phyloP scores from a whole-genome alignment of 1,140 invertebrate genomes.

The Rhynchophorus ferrugineus region DNA sequence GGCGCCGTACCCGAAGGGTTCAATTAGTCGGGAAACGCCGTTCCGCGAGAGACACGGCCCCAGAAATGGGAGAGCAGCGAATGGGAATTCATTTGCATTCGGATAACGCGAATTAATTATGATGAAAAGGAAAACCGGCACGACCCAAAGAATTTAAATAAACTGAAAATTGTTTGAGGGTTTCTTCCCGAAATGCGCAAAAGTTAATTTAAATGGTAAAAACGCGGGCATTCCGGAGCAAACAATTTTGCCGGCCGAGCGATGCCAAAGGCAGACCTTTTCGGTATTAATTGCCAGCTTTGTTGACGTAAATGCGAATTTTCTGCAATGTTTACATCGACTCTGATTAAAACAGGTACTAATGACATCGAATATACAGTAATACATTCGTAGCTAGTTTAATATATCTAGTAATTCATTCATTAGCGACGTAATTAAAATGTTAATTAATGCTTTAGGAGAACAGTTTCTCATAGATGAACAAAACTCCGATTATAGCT shows the following conservation, averaged over 20 bases:
- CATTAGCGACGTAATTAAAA: too few species aligned
- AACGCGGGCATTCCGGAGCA: background rate
- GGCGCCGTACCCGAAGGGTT: constrained; percentile 3
- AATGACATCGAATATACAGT: too few species aligned
- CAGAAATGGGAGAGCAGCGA: background rate
- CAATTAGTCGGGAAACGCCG: constrained; percentile 2
- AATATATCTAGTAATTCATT: too few species aligned
- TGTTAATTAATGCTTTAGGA: too few species aligned
- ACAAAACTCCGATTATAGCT: too few species aligned
- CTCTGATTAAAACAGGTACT: background rate
- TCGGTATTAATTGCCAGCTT: background rate
- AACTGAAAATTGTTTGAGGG: constrained; percentile 6
- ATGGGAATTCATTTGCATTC: constrained; percentile 5
- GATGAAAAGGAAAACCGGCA: constrained; percentile 3
- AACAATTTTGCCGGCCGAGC: background rate
- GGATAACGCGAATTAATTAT: constrained; percentile 7
- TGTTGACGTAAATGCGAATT: background rate
- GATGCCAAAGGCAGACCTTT: background rate
- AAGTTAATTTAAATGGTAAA: constrained; percentile 3
- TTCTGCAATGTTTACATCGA: background rate
- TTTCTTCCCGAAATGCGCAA: background rate
- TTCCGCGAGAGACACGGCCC: background rate
- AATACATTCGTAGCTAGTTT: too few species aligned
- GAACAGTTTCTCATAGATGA: too few species aligned
- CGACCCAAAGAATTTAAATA: constrained; percentile 6